Base-by-base conservation (phyloP, 1,140 invertebrate species). In the Coptotermes formosanus region DNA sequence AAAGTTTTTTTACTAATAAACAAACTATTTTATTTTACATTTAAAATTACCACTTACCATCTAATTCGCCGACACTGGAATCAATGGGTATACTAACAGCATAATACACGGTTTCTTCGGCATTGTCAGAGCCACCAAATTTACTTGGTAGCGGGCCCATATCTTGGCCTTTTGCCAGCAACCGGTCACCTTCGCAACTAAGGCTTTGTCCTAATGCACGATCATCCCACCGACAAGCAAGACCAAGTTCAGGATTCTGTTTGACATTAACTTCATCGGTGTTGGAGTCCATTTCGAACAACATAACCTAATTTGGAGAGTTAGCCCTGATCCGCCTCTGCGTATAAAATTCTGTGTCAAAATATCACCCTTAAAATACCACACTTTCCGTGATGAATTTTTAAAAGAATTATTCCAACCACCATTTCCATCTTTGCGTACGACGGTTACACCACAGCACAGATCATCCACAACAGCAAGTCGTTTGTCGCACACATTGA, bases 71-170 rank as follows among this genome's bases (percentile, higher is more conserved):
- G 32, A 87, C 45, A 86, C 87, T 85, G n/a, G 88, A 85, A 43
- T 90, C 89, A 44, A 86, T 87, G 81, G 90, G 90, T 83, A 90
- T 89, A 85, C 88, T 86, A 21, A 90, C 89, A 59, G 89, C 90
- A 87, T 89, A 90, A 88, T 90, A 90, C 16, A 89, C 81, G 25
- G 87, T 87, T 55, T 81, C 84, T 81, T 30, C 59, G 30, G 25
- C 25, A 45, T 12, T 52, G 9, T 59, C 83, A 32, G 83, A 0
- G 30, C 7, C 45, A 30, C 30, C 48, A 6, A 84, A 30, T 59
- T 84, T 84, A 11, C 48, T 84, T 23, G 83, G 19, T 59, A 59
- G 48, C 11, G 83, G 83, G 8, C 83, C 48, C 83, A 84, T 84
- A 25, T 84, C 83, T 84, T 84, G 83, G 83, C 83, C 45, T 6